Evolutionary conservation across 2,113 vertebrate species (phyloP).

Genomic region (Micronisus gabar): DNA sequence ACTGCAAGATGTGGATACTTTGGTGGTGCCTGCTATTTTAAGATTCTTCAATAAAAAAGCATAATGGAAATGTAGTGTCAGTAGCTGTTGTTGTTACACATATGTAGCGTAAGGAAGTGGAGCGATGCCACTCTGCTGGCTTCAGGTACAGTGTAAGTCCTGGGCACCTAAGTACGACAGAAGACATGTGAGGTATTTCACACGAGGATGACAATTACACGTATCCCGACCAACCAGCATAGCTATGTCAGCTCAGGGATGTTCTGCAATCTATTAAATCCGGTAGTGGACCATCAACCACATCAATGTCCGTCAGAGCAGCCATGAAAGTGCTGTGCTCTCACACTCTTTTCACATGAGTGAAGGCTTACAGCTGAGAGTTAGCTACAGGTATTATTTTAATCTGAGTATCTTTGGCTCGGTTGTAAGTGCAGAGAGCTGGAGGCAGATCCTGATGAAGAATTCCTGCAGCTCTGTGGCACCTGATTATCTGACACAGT

Average conservation of each 20-base stretch:
- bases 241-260: not conserved
- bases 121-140: not conserved
- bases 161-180: not conserved
- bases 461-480: not conserved
- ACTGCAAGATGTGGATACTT: not conserved
- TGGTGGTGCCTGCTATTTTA: not conserved
- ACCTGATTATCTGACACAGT: not conserved
- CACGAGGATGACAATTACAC: accelerated
- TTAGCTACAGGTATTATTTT: not conserved
- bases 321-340: accelerated
- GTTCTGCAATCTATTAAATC: accelerated
- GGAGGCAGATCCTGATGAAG: not conserved
- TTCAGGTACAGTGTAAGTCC: no score
- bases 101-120: accelerated
- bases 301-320: accelerated
- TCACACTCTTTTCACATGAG: accelerated
- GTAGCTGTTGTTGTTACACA: not conserved
- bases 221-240: not conserved
- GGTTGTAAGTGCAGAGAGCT: not conserved
- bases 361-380: no score
- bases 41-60: not conserved
- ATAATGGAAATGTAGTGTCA: accelerated
- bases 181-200: not conserved
- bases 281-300: not conserved
- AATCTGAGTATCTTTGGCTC: not conserved